These are phyloP conservation scores for Oceanodroma tethys DNA, from an alignment of 2,113 vertebrate species.

Conservation along the genomic window DNA sequence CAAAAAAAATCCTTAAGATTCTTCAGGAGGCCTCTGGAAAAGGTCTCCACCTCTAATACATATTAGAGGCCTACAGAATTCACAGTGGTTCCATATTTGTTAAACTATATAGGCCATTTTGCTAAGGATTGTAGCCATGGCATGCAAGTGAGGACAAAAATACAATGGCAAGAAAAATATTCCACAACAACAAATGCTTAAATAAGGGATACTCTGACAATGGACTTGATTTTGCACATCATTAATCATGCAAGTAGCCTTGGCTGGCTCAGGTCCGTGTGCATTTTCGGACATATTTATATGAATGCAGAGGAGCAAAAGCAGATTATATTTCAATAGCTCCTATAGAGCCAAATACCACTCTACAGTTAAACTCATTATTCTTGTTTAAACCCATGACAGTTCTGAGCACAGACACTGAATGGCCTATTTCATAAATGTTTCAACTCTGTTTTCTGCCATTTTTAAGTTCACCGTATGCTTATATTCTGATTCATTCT, in stretches of 20 bases:
- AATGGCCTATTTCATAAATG: background rate
- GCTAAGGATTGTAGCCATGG: background rate
- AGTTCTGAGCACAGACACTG: background rate
- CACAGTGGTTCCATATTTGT: background rate
- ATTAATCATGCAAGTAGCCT: background rate
- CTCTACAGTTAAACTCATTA: background rate
- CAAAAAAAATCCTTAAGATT: background rate
- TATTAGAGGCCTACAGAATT: background rate
- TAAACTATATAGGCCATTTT: background rate
- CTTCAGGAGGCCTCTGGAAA: background rate
- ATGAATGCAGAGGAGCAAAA: conserved; percentile 20
- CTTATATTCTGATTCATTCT: background rate
- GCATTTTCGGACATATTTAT: background rate
- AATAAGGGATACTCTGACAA: background rate
- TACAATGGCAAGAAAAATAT: background rate
- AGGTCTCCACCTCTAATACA: background rate
- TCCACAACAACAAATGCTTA: background rate
- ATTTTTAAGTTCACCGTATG: background rate
- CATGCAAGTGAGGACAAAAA: background rate
- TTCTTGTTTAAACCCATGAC: background rate
- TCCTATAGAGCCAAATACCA: background rate
- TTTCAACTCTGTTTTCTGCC: background rate
- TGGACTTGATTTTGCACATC: background rate
- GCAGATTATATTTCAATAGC: background rate
- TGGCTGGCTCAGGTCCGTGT: background rate